phyloP scores from a whole-genome alignment of 2,797 vertebrate species.

The Gephyroberyx darwinii region DNA sequence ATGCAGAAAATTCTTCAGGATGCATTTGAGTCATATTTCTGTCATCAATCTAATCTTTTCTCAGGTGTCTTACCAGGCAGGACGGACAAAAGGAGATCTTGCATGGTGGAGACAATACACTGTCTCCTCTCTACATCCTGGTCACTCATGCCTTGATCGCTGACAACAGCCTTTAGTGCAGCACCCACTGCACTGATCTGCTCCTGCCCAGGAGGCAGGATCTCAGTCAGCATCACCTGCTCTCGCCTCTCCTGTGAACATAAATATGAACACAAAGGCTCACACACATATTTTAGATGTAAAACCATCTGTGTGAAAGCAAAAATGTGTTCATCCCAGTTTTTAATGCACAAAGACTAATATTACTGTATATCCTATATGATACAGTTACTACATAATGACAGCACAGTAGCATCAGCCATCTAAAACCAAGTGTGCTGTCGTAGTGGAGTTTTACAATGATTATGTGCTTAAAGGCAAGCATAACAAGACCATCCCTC shows the following conservation, averaged over 20 bases:
- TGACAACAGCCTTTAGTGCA: slow-evolving; percentile 84
- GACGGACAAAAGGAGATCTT: slow-evolving; percentile 84
- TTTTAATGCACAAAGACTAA: neutral
- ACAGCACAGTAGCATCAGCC: neutral
- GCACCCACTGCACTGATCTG: slow-evolving; percentile 85
- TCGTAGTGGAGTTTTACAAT: neutral
- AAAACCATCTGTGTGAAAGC: no score
- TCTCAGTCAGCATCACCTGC: slow-evolving; percentile 85
- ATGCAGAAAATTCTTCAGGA: neutral
- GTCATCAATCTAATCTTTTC: neutral
- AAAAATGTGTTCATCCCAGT: neutral
- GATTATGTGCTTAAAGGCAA: neutral
- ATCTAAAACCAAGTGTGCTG: neutral
- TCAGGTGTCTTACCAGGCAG: slow-evolving; percentile 84
- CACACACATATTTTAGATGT: neutral
- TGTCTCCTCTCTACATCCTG: slow-evolving; percentile 84
- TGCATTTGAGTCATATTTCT: neutral
- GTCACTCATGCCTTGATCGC: slow-evolving; percentile 84
- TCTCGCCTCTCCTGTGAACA: slow-evolving; percentile 86
- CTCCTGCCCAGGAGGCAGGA: slow-evolving; percentile 84
- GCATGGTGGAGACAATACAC: slow-evolving; percentile 84
- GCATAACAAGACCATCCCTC: slow-evolving; percentile 32
- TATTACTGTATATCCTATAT: neutral
- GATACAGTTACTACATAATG: neutral
- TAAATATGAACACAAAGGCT: slow-evolving; percentile 12